These are phyloP conservation scores for Halichoeres trimaculatus DNA, from an alignment of 2,113 vertebrate species.

Conservation along the genomic window DNA sequence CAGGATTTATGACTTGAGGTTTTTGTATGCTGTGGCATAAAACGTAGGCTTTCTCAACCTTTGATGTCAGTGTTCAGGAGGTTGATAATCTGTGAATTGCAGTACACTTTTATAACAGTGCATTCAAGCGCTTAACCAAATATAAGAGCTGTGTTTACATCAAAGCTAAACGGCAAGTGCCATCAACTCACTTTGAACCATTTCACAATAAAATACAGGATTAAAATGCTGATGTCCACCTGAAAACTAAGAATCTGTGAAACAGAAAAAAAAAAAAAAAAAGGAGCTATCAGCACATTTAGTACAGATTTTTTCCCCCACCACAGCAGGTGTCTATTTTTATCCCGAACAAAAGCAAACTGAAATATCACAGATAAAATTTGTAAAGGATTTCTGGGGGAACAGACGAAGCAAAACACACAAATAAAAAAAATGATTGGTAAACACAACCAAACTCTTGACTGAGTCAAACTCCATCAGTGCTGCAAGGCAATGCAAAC, in stretches of 20 bases:
- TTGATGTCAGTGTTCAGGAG: slow-evolving; percentile 69
- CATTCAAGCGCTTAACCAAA: slow-evolving; percentile 40
- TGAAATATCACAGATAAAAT: slow-evolving; percentile 19
- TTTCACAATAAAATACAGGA: slow-evolving; percentile 43
- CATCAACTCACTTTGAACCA: slow-evolving; percentile 41
- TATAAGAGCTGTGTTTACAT: slow-evolving; percentile 22
- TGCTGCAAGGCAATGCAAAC: slow-evolving; percentile 58
- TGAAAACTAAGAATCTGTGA: slow-evolving; percentile 42
- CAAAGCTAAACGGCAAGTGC: slow-evolving; percentile 24
- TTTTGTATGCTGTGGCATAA: slow-evolving; percentile 48
- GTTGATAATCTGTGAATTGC: slow-evolving; percentile 72
- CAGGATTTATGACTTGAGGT: slow-evolving; percentile 67
- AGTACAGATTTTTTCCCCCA: background rate
- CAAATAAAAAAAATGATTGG: slow-evolving; percentile 10
- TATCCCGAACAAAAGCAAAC: background rate
- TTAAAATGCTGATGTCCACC: slow-evolving; percentile 32
- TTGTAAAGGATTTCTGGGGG: slow-evolving; percentile 28
- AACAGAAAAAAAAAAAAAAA: background rate
- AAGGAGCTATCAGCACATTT: slow-evolving; percentile 4
- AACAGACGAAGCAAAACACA: background rate
- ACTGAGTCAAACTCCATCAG: slow-evolving; percentile 53
- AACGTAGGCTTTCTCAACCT: slow-evolving; percentile 62
- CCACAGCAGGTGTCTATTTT: slow-evolving; percentile 21
- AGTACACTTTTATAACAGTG: slow-evolving; percentile 27
- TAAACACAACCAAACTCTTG: slow-evolving; percentile 31